Conservation (phyloP, 2,797 vertebrate genomes). For the Podarcis siculus region DNA sequence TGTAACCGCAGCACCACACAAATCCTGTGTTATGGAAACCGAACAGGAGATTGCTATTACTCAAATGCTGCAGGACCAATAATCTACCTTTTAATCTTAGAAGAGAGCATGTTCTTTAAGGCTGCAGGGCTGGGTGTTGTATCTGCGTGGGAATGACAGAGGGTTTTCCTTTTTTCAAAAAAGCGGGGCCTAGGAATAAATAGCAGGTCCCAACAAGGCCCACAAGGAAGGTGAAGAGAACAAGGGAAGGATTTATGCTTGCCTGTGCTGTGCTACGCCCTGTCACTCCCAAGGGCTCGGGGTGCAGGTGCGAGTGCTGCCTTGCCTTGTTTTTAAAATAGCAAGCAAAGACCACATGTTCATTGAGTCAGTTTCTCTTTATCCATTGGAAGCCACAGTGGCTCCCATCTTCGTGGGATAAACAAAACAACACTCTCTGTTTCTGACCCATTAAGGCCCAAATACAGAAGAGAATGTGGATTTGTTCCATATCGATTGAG, state of each 20-base stretch:
- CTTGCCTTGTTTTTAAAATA: background rate
- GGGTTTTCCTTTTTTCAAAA: background rate
- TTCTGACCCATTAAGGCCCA: background rate
- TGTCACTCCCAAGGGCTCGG: background rate
- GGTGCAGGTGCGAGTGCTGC: background rate
- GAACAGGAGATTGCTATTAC: background rate
- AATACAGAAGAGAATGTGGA: background rate
- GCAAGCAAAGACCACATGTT: background rate
- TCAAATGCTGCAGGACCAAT: background rate
- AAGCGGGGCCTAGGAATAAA: background rate
- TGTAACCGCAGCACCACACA: too few species aligned
- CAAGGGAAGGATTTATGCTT: background rate
- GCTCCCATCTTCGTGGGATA: background rate
- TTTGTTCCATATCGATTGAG: background rate
- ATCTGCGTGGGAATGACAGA: background rate
- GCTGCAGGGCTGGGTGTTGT: constrained; percentile 29
- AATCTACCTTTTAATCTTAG: constrained; percentile 2
- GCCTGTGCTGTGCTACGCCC: background rate
- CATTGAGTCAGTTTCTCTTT: background rate
- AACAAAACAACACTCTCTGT: background rate
- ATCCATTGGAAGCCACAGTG: background rate
- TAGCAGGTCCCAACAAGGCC: constrained; percentile 28
- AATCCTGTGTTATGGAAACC: background rate
- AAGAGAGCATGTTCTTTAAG: constrained; percentile 47
- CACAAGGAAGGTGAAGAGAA: background rate